Base-by-base conservation (phyloP, 2,888 invertebrate species). In the Cetonia aurata region DNA sequence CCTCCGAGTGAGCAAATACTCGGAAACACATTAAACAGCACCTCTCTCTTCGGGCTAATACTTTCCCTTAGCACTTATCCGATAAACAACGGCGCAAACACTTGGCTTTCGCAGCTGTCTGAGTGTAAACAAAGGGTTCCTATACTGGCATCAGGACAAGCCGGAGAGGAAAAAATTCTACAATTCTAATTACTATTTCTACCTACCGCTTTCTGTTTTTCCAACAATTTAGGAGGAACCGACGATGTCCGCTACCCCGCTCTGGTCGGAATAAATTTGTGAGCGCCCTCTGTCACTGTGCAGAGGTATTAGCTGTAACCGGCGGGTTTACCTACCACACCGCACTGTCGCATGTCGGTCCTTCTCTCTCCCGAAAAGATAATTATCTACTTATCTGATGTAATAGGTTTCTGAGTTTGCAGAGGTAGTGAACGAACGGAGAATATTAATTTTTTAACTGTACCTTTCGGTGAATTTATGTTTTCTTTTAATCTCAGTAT, bases 1-100 rank as follows among this genome's bases (percentile, higher is more conserved):
- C 62, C 62, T 62, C 4, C 25, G 25, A 25, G 3, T 4, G 37
- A 50, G 37, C 62, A 62, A 62, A 62, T 62, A 62, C 62, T 62
- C 37, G 33, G 50, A 48, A 50, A 48, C 48, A 33, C 48, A 60
- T 60, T 60, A 60, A 60, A 60, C 46, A 48, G 46, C 46, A 31
- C 46, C 48, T 60, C 48, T 25, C 25, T 25, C 25, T 25, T 4
- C 4, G 4, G 48, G 33, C 62, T 48, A 62, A 62, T 62, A 62
- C 62, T 62, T 48, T 66, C 70, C 71, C 42, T 71, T 71, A 71
- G 71, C 71, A 67, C 71, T 67, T 67, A 71, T 44, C 53, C 71
- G 71, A 71, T 71, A 71, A 71, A 68, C 68, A 71, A 68, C 62
- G 55, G 52, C 62, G 48, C 37, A 71, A 71, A 71, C 71, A 71